Percentiles rank a stretch among this genome's conserved stretches.
Conservation (phyloP, 1,140 invertebrate species). For the Scaptodrosophila lebanonensis region DNA sequence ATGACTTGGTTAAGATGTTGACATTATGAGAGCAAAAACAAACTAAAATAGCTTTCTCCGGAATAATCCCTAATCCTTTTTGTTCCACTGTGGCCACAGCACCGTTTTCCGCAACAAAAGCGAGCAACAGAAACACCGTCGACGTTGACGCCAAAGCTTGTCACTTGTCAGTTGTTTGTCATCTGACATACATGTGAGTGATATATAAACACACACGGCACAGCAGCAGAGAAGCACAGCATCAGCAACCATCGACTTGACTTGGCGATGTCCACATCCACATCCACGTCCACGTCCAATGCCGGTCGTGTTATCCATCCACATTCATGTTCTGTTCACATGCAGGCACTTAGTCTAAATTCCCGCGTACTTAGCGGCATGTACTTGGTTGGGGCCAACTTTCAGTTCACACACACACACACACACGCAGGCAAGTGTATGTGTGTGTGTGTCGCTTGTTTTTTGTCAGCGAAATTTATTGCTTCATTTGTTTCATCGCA, state of each 20-base stretch:
- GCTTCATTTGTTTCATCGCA: constrained; percentile 69
- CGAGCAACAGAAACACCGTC: constrained; percentile 19
- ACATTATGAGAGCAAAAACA: no score
- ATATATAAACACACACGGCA: constrained; percentile 69
- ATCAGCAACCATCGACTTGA: constrained; percentile 19
- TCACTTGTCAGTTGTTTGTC: constrained; percentile 75
- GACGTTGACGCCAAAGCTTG: constrained; percentile 63
- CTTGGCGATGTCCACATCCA: constrained; percentile 33
- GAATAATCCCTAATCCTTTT: no score
- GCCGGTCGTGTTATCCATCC: constrained; percentile 38
- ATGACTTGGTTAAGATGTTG: no score
- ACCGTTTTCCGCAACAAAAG: constrained; percentile 32
- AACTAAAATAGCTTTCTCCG: no score
- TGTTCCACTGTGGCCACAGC: constrained; percentile 31
- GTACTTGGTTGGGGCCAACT: constrained; percentile 47
- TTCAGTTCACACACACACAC: constrained; percentile 11
- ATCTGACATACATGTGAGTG: constrained; percentile 73
- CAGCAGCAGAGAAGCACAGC: constrained; percentile 4
- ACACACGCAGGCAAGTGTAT: constrained; percentile 10
- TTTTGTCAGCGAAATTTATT: constrained; percentile 72
- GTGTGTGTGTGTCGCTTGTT: constrained; percentile 58
- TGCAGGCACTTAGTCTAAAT: constrained; percentile 66
- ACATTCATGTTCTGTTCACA: constrained; percentile 38
- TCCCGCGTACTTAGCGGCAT: constrained; percentile 64
- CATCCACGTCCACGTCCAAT: constrained; percentile 2